A percentile compares a stretch with the other conserved stretches of the same genome.
Conservation (phyloP, 2,797 vertebrate genomes). For the Borostomias antarcticus region DNA sequence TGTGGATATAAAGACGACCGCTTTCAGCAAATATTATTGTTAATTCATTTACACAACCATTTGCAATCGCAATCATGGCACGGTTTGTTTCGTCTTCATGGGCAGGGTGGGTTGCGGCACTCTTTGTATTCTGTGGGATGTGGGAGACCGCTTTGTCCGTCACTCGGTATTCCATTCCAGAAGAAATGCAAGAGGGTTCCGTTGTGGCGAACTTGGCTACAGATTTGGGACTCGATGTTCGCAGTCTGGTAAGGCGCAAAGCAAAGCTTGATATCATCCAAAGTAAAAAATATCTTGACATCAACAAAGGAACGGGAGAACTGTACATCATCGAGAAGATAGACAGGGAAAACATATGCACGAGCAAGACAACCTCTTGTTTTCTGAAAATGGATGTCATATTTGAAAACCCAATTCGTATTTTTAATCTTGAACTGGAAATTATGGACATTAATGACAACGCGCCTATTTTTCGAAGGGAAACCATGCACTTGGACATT, state of each 20-base stretch:
- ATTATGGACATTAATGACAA: slow-evolving; percentile 84
- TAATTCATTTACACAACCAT: neutral
- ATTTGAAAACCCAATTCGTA: slow-evolving; percentile 75
- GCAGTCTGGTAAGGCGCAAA: slow-evolving; percentile 69
- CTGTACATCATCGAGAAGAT: slow-evolving; percentile 77
- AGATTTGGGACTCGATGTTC: slow-evolving; percentile 77
- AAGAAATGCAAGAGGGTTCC: slow-evolving; percentile 81
- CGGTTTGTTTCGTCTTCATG: slow-evolving; percentile 15
- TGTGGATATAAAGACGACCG: slow-evolving; percentile 1
- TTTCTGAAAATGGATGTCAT: slow-evolving; percentile 82
- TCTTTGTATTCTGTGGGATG: slow-evolving; percentile 58
- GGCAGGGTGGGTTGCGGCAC: slow-evolving; percentile 45
- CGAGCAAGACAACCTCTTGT: slow-evolving; percentile 75
- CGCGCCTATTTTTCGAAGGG: slow-evolving; percentile 80
- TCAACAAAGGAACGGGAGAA: slow-evolving; percentile 80
- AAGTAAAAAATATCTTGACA: slow-evolving; percentile 79
- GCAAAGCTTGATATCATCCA: slow-evolving; percentile 79
- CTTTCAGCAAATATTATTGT: neutral
- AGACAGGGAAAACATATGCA: slow-evolving; percentile 78
- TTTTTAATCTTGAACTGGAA: slow-evolving; percentile 80
- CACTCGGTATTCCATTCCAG: slow-evolving; percentile 81
- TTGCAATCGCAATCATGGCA: slow-evolving; percentile 22
- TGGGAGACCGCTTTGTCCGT: slow-evolving; percentile 71
- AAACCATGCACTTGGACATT: slow-evolving; percentile 79
- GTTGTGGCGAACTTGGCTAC: slow-evolving; percentile 80